Base-by-base conservation (phyloP, 2,888 invertebrate species). In the Leucophenga maculata region DNA sequence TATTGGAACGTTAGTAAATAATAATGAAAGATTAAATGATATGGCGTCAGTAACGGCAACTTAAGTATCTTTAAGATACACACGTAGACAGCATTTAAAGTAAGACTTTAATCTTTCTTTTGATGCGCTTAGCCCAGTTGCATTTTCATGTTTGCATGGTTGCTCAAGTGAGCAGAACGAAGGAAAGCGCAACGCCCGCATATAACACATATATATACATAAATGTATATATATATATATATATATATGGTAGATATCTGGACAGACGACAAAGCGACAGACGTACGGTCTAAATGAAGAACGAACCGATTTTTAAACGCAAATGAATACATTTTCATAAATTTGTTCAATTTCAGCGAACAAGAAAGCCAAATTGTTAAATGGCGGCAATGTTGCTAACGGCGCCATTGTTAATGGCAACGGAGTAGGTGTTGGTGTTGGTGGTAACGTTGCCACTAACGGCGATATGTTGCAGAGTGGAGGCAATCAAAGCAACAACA, bases 281-380 rank as follows among this genome's bases (percentile, higher is more conserved):
- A 55, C 4, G 22, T 22, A 22, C 22, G 11, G 22, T 22, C 16
- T 14, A 16, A 20, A 9, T 22, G 22, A 20, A 13, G 18, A 20
- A 3, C 4, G 22, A 11, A 55, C 39, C 8, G 39, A 39, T 39
- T 39, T 39, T 39, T 39, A 14, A 50, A 50, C 50, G 50, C 50
- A 50, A 16, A 50, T 50, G 50, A 50, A 39, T 39, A 6, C 8
- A 39, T 72, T 85, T 87, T 82, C 84, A 86, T 86, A 87, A 86
- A 87, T 87, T 86, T 84, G 87, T 87, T 87, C 87, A 86, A 87
- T 88, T 88, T 80, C 88, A 89, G 89, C 89, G 86, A 89, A 88
- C 86, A 89, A 89, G 87, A 89, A 89, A 88, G 89, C 89, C 85
- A 89, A 89, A 79, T 87, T 89, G 75, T 87, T 89, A 74, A 89